Evolutionary conservation across 2,797 vertebrate genomes (phyloP), one percentile per base, ranked within the genome.

Genomic region (Spheniscus humboldti): DNA sequence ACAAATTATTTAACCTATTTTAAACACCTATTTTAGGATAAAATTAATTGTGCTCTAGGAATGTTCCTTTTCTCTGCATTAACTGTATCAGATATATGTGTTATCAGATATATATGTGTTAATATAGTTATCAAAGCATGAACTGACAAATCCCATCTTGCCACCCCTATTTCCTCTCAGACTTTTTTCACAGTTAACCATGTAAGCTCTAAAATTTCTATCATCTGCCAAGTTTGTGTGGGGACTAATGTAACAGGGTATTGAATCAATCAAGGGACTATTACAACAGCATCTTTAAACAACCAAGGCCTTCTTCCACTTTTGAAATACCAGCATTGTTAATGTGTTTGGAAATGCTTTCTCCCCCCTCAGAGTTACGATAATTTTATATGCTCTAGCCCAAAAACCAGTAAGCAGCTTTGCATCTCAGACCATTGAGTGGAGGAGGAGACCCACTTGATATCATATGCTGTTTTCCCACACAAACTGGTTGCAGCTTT

Each of bases 161-260:
- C 18, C 8, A 7, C 3, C 14, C 13, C 14, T 60, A 1, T 62
- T 80, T 77, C 25, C 20, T n/a, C 56, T 41, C 33, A 55, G 31
- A 4, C 3, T 66, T 77, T 69, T 71, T 10, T 48, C 27, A 11
- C 13, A 19, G 18, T 43, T 33, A 30, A 2, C n/a, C 17, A 13
- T 15, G 8, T 16, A 43, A 91, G 3, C 6, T 28, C 18, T 24
- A 27, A 56, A 7, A 33, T n/a, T 75, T 31, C 50, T 64, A 9
- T 12, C 41, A 25, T 41, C 9, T 64, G 53, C 24, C 18, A 45
- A 64, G 31, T 45, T 75, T 60, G 9, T 6, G 2, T 31, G 35
- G 7, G 18, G 13, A 41, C n/a, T 57, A 62, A 41, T 13, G 5
- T 11, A n/a, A 10, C 1, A 1, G 5, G 14, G 7, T 27, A 45